Base-by-base conservation (phyloP, 2,888 invertebrate genomes). In the Elegia similella region DNA sequence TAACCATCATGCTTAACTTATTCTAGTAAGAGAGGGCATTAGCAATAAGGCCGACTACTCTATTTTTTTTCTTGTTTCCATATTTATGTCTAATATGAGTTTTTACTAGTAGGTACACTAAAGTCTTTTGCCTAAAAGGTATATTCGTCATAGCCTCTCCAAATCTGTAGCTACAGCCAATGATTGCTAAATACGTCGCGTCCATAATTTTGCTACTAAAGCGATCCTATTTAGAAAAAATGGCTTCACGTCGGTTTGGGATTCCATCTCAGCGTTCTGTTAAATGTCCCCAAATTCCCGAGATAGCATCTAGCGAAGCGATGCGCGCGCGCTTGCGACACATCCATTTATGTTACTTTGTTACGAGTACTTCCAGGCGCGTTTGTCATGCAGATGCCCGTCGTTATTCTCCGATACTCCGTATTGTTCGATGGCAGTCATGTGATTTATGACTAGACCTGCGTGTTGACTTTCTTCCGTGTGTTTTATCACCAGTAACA, bases 361-460 rank as follows among this genome's bases (percentile, higher is more conserved):
- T 7, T 34, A 34, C 63, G 63, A 64, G 60, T 59, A 65, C 70
- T 72, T 73, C 69, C 66, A 69, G 68, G 68, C 64, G 69, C 69
- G 66, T 79, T 86, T 86, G 82, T 86, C 66, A 86, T 85, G 84
- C 72, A 75, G 74, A 85, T 84, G 67, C 59, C 59, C 61, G 62
- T 66, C 68, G 71, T 71, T 75, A 75, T 68, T 63, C 59, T 59
- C 55, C 55, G 65, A 75, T 68, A 62, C 59, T 59, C 55, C 55
- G 65, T 68, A 75, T 82, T 83, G 83, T 84, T 65, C 72, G 61
- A 58, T 64, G 60, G 62, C 62, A 69, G 71, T 16, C 50, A 63
- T 71, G 66, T 74, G 69, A 74, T 75, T 72, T 76, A 75, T 76
- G 70, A 72, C 16, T 50, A 34, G 34, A 12, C 38, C 34, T 10